Base-by-base conservation (phyloP, 2,797 vertebrate species). In the Tarsius wallacei region DNA sequence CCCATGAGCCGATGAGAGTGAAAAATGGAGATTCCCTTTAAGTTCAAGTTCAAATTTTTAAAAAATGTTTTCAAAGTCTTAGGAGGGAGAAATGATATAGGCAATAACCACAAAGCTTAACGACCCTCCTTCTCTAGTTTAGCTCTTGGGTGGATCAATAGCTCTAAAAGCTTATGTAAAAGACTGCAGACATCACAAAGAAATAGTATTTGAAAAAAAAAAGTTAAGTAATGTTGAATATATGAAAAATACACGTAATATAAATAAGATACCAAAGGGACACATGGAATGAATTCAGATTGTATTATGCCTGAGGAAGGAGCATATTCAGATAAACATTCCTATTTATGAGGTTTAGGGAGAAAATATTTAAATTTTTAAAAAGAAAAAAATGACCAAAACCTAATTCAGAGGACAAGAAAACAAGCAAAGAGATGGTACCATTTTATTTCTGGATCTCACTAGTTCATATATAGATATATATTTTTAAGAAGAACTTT, bases 401-500 rank as follows among this genome's bases (percentile, higher is more conserved):
- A 64, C 15, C n/a, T 88, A 63, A 87, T 22, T 84, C n/a, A 80
- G 19, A 93, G 61, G 33, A 14, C 15, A 49, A 93, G 10, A 74
- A 85, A 51, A 89, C 31, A 66, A n/a, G 9, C 7, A 53, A 9
- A 77, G 13, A 91, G 21, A 91, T 47, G 2, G 21, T 31, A 61
- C 16, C 9, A 33, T 88, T 76, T 90, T 93, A 57, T 74, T 66
- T 87, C 28, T 17, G 47, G 49, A 68, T 16, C 42, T 42, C 28
- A 59, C 17, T 71, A 9, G 12, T 55, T 85, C 11, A 49, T 36
- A 71, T 49, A 31, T 31, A 73, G 51, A 1, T 31, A 13, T n/a
- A 71, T 42, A 42, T 90, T 90, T 70, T 49, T 14, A 91, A 90
- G 47, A 89, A 63, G 22, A 95, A 5, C 33, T n/a, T 47, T 87